A percentile compares a stretch with the other conserved stretches of the same genome.
Conservation (phyloP, 2,113 vertebrate species). For the Pagrus major region DNA sequence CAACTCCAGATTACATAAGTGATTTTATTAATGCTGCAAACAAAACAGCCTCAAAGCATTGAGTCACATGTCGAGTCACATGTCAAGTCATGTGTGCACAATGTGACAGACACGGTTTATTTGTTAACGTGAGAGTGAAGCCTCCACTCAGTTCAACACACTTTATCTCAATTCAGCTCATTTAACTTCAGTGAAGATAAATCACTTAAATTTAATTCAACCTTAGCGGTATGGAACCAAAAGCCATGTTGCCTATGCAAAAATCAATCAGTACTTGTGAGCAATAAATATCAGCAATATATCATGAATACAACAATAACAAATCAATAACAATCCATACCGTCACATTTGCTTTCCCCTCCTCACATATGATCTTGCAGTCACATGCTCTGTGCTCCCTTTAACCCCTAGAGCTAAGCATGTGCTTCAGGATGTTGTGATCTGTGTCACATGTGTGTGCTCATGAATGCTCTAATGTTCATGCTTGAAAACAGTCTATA, state of each 20-base stretch:
- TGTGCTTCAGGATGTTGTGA: constrained; percentile 50
- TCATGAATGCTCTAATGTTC: constrained; percentile 39
- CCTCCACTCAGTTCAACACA: not conserved
- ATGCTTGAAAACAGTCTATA: constrained; percentile 6
- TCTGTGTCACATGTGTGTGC: constrained; percentile 61
- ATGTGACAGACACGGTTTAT: not conserved
- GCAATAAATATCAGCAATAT: not conserved
- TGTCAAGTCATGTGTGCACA: not conserved
- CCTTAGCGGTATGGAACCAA: not conserved
- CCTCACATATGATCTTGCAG: constrained; percentile 15
- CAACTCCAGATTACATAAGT: not conserved
- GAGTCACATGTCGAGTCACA: not conserved
- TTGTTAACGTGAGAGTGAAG: not conserved
- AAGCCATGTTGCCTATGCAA: not conserved
- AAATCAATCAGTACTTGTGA: not conserved
- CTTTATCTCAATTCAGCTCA: not conserved
- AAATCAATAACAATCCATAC: not conserved
- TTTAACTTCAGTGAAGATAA: not conserved
- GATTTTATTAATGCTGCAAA: not conserved
- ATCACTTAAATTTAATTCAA: not conserved
- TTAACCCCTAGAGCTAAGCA: constrained; percentile 47
- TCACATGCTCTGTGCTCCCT: constrained; percentile 57
- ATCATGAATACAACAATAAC: not conserved
- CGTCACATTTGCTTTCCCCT: not conserved
- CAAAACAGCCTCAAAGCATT: not conserved